These are phyloP conservation scores for Ctenicera cuprea DNA, from an alignment of 2,888 invertebrate genomes.

Conservation along the genomic window DNA sequence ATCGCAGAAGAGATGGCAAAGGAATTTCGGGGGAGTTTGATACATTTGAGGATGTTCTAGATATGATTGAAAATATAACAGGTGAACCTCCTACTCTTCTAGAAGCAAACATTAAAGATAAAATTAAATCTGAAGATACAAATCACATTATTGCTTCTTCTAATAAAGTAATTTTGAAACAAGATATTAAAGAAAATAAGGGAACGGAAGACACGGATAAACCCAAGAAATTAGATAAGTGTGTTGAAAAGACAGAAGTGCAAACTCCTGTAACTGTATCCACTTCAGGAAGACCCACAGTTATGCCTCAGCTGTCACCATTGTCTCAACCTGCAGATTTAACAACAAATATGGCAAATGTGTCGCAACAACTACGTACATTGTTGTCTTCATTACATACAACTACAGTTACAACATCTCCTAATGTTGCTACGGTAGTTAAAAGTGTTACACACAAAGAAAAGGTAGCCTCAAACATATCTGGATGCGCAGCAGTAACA, in stretches of 20 bases:
- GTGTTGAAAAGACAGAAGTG: slow-evolving; percentile 52
- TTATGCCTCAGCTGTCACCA: slow-evolving; percentile 82
- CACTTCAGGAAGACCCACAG: slow-evolving; percentile 68
- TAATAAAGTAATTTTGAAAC: slow-evolving; percentile 1
- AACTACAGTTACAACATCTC: slow-evolving; percentile 74
- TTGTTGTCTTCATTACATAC: slow-evolving; percentile 81
- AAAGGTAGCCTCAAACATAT: slow-evolving; percentile 62
- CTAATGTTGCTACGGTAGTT: slow-evolving; percentile 73
- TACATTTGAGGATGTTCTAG: slow-evolving; percentile 81
- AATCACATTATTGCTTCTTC: slow-evolving; percentile 45
- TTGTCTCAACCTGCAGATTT: slow-evolving; percentile 83
- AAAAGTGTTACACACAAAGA: slow-evolving; percentile 66
- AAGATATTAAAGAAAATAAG: slow-evolving; percentile 1
- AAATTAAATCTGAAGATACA: slow-evolving; percentile 55
- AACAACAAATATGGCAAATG: slow-evolving; percentile 83
- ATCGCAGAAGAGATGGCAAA: slow-evolving; percentile 74
- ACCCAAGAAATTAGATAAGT: not conserved
- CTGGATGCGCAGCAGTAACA: slow-evolving; percentile 62
- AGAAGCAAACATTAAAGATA: slow-evolving; percentile 61
- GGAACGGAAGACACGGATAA: slow-evolving; percentile 17
- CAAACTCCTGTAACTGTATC: slow-evolving; percentile 60
- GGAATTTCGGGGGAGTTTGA: slow-evolving; percentile 76
- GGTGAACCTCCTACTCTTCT: slow-evolving; percentile 65
- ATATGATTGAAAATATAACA: slow-evolving; percentile 81
- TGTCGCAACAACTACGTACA: slow-evolving; percentile 80